phyloP scores from a whole-genome alignment of 2,888 invertebrate species.

The Plusia festucae region DNA sequence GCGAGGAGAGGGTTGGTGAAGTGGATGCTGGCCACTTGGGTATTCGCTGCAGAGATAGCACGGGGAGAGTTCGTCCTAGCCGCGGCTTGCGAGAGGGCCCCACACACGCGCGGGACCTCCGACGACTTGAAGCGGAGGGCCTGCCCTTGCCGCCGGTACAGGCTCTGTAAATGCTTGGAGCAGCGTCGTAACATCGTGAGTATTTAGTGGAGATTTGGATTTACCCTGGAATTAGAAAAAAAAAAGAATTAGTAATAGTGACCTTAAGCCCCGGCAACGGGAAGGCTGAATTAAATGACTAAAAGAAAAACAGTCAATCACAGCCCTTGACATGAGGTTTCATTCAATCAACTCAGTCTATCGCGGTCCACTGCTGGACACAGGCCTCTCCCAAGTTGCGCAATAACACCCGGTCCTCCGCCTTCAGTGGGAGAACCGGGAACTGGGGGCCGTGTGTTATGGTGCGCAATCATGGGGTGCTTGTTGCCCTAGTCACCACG shows the following conservation, averaged over 20 bases:
- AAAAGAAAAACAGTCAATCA: too few species aligned
- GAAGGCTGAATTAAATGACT: too few species aligned
- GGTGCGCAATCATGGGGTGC: too few species aligned
- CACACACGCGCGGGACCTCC: constrained; percentile 77
- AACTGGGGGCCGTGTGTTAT: too few species aligned
- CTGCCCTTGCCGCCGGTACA: constrained; percentile 85
- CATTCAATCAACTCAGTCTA: too few species aligned
- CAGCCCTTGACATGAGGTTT: too few species aligned
- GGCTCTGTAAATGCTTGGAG: constrained; percentile 83
- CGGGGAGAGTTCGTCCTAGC: constrained; percentile 66
- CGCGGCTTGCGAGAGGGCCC: constrained; percentile 67
- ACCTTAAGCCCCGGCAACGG: background rate
- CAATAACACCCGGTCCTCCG: too few species aligned
- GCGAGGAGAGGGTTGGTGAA: constrained; percentile 79
- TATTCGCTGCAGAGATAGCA: constrained; percentile 67
- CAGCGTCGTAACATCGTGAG: constrained; percentile 85
- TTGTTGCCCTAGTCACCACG: too few species aligned
- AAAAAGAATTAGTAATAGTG: background rate
- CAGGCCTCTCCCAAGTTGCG: too few species aligned
- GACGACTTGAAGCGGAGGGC: constrained; percentile 77
- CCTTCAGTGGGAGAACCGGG: too few species aligned
- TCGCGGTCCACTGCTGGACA: too few species aligned
- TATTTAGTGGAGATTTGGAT: constrained; percentile 58
- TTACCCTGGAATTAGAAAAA: constrained; percentile 71
- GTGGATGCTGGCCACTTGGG: constrained; percentile 81